A percentile compares a stretch with the other conserved stretches of the same genome.
These are phyloP conservation scores for Acrobasis consociella DNA, from an alignment of 2,888 invertebrate genomes.

Conservation along the genomic window DNA sequence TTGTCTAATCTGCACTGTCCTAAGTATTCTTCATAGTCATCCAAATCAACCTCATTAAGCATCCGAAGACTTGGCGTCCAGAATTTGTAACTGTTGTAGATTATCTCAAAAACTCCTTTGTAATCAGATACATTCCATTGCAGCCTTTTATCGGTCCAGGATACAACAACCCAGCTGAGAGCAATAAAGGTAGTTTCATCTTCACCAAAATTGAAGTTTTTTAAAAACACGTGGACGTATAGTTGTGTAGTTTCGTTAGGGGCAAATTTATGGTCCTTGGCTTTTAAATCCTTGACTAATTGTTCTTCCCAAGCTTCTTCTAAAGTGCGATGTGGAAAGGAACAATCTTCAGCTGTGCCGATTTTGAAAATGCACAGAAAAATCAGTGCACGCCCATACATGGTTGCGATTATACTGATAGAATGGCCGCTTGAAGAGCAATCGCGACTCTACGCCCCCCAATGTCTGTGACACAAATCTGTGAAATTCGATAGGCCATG, in stretches of 20 bases:
- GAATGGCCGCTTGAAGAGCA: neutral
- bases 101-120: slow-evolving; percentile 34
- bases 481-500: slow-evolving; percentile 17
- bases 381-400: neutral
- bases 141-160: slow-evolving; percentile 45
- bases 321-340: slow-evolving; percentile 4
- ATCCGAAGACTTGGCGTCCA: slow-evolving; percentile 45
- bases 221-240: slow-evolving; percentile 37
- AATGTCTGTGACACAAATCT: slow-evolving; percentile 1
- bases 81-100: slow-evolving; percentile 23
- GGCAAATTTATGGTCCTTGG: neutral
- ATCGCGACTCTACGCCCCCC: slow-evolving; percentile 5
- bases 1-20: slow-evolving; percentile 27
- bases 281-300: slow-evolving; percentile 30
- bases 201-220: slow-evolving; percentile 42
- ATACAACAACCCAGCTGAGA: slow-evolving; percentile 33
- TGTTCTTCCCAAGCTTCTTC: slow-evolving; percentile 37
- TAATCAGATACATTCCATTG: slow-evolving; percentile 48
- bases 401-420: neutral
- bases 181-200: slow-evolving; percentile 39
- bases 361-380: neutral
- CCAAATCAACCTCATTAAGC: slow-evolving; percentile 33
- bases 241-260: slow-evolving; percentile 31
- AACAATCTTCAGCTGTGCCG: neutral
- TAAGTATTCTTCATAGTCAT: slow-evolving; percentile 19